These are phyloP conservation scores for Albula goreensis DNA, from an alignment of 2,113 vertebrate species.

Conservation along the genomic window DNA sequence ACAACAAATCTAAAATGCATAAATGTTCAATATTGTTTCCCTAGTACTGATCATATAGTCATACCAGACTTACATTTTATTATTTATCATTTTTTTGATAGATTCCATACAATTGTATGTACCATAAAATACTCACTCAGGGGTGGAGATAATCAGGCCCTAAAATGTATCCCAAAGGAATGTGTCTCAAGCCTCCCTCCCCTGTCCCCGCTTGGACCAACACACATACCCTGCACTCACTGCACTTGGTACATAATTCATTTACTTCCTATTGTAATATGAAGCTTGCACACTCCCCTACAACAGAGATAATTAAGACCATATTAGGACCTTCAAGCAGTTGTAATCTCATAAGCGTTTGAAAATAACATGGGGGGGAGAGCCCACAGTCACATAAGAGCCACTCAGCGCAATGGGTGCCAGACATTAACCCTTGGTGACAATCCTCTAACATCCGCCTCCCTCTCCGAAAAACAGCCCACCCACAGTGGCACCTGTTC, in stretches of 20 bases:
- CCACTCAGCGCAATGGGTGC: neutral
- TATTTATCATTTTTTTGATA: no score
- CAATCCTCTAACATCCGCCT: neutral
- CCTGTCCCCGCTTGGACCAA: neutral
- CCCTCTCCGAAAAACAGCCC: neutral
- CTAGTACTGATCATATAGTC: neutral
- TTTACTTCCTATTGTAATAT: neutral
- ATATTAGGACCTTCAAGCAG: neutral
- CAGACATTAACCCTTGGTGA: neutral
- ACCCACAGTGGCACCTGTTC: neutral
- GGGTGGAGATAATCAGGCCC: no score
- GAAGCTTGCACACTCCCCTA: neutral
- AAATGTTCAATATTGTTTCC: neutral
- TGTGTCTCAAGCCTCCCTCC: neutral
- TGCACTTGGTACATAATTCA: neutral
- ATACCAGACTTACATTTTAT: neutral
- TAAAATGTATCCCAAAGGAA: neutral
- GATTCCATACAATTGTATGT: no score
- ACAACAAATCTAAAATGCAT: neutral
- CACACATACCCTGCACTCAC: neutral
- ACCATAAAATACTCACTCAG: no score
- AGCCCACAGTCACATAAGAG: neutral
- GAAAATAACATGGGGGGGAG: neutral
- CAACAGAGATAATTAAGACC: neutral
- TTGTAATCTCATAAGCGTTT: neutral